A percentile compares a stretch with the other conserved stretches of the same genome.
These are phyloP conservation scores for Luehdorfia chinensis DNA, from an alignment of 1,140 invertebrate species.

Conservation along the genomic window DNA sequence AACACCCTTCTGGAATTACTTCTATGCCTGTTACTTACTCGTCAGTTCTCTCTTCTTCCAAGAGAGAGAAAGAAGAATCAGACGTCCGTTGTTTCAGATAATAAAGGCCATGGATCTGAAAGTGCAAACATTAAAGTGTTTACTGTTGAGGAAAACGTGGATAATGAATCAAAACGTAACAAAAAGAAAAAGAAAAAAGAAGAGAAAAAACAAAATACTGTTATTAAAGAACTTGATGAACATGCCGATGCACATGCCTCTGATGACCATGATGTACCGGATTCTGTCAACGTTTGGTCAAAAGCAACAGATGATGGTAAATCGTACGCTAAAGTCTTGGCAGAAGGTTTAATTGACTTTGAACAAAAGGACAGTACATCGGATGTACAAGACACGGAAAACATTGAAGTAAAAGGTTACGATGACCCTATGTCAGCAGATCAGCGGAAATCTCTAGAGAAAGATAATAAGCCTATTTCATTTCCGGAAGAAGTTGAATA, in stretches of 20 bases:
- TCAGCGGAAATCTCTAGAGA: conserved; percentile 10
- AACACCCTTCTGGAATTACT: conserved; percentile 4
- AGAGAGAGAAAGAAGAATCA: conserved; percentile 25
- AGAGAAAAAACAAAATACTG: conserved; percentile 34
- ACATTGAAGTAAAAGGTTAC: conserved; percentile 13
- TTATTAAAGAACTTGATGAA: conserved; percentile 5
- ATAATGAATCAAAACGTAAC: conserved; percentile 46
- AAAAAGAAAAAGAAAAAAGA: conserved; percentile 59
- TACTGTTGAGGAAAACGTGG: conserved; percentile 37
- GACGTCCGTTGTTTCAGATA: conserved; percentile 5
- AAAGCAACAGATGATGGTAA: conserved; percentile 73
- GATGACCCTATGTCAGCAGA: not conserved
- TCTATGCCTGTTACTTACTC: conserved; percentile 32
- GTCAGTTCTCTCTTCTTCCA: conserved; percentile 30
- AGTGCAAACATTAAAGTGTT: conserved; percentile 30
- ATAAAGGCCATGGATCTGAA: conserved; percentile 13
- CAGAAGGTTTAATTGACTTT: conserved; percentile 47
- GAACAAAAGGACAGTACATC: conserved; percentile 11
- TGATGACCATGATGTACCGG: conserved; percentile 8
- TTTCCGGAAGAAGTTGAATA: conserved; percentile 19
- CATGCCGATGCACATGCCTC: not conserved
- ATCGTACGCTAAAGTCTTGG: conserved; percentile 80
- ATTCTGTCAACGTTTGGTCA: conserved; percentile 59
- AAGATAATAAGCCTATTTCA: conserved; percentile 14
- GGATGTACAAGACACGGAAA: conserved; percentile 13